Conservation (phyloP, 2,113 vertebrate genomes). For the Catharus minimus region DNA sequence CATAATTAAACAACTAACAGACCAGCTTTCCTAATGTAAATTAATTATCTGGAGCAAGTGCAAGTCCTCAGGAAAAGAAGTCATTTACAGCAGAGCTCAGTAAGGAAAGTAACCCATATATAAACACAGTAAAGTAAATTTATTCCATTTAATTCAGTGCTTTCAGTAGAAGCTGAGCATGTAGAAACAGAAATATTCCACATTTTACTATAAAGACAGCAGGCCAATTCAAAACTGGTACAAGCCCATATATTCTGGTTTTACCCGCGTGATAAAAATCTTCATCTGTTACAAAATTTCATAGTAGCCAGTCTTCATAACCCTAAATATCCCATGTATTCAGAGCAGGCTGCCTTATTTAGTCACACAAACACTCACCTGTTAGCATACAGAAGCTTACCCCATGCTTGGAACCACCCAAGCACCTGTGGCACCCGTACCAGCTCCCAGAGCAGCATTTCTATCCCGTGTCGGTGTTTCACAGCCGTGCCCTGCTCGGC, state of each 20-base stretch:
- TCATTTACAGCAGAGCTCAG: neutral
- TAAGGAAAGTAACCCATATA: neutral
- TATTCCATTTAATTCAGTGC: neutral
- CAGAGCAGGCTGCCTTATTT: neutral
- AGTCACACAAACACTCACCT: neutral
- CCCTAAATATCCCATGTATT: neutral
- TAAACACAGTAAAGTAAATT: neutral
- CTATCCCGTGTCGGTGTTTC: neutral
- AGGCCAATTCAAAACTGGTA: neutral
- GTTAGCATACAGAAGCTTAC: neutral
- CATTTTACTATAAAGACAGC: neutral
- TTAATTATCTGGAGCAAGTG: neutral
- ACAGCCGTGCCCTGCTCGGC: rapidly evolving
- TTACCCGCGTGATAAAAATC: neutral
- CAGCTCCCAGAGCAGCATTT: neutral
- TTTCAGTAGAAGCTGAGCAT: neutral
- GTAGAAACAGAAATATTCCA: neutral
- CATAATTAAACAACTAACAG: neutral
- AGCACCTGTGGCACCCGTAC: neutral
- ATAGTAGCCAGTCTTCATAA: neutral
- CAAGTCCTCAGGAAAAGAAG: neutral
- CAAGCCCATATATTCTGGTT: neutral
- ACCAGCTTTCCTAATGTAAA: neutral
- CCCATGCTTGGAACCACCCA: rapidly evolving
- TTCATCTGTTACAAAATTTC: neutral